phyloP scores from a whole-genome alignment of 2,888 invertebrate genomes.

The Cactoblastis cactorum region DNA sequence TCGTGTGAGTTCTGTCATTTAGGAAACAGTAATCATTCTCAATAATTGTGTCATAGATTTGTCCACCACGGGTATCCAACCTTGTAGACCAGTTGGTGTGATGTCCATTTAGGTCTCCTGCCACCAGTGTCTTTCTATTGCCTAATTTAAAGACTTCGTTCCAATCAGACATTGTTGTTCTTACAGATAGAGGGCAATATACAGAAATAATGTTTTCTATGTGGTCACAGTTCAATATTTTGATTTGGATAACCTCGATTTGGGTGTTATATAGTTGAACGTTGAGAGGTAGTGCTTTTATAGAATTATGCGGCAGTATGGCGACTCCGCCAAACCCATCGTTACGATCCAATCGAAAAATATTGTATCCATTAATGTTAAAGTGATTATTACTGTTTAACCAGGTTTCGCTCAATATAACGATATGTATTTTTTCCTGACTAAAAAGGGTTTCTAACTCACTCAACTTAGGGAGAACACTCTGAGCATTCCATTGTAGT shows the following conservation, averaged over 20 bases:
- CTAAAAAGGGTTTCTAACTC: constrained; percentile 1
- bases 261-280: background rate
- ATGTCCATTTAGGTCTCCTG: background rate
- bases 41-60: background rate
- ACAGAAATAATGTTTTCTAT: background rate
- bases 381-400: background rate
- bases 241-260: background rate
- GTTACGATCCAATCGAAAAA: background rate
- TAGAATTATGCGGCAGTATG: background rate
- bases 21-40: background rate
- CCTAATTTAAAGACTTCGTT: background rate
- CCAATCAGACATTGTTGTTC: background rate
- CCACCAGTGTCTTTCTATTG: background rate
- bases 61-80: background rate
- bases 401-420: constrained; percentile 14
- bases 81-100: constrained; percentile 5
- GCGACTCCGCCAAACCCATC: constrained; percentile 1
- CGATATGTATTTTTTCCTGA: constrained; percentile 15
- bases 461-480: constrained; percentile 24
- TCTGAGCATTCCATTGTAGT: constrained; percentile 29
- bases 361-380: constrained; percentile 7
- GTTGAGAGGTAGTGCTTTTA: background rate
- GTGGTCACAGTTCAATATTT: background rate
- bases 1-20: background rate
- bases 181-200: background rate